These are phyloP conservation scores for Tricholaema leucomelas DNA, from an alignment of 2,113 vertebrate genomes.

Conservation along the genomic window DNA sequence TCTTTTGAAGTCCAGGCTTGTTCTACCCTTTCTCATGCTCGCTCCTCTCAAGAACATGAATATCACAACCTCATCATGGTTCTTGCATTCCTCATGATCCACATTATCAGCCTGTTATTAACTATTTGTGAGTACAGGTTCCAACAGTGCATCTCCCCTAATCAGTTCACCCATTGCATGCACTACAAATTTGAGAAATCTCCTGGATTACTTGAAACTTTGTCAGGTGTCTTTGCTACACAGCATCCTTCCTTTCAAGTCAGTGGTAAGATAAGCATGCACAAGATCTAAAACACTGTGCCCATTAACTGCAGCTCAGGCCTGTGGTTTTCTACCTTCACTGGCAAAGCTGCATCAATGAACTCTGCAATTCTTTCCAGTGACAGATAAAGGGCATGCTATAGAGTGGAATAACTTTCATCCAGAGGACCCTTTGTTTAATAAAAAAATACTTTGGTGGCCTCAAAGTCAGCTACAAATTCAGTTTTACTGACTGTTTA, in stretches of 20 bases:
- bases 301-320: neutral
- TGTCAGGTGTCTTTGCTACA: neutral
- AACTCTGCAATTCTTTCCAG: neutral
- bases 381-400: neutral
- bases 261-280: neutral
- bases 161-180: neutral
- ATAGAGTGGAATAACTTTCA: neutral
- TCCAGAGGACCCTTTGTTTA: neutral
- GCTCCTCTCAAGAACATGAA: neutral
- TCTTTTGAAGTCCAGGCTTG: neutral
- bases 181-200: neutral
- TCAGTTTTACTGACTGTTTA: conserved; percentile 39
- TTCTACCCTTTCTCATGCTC: neutral
- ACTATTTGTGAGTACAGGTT: neutral
- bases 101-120: neutral
- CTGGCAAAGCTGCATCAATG: neutral
- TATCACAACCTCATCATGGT: neutral
- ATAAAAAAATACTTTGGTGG: conserved; percentile 29
- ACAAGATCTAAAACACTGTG: neutral
- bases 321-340: neutral
- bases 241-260: neutral
- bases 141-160: neutral
- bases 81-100: neutral
- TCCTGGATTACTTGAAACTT: neutral
- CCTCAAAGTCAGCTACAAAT: conserved; percentile 8